A percentile compares a stretch with the other conserved stretches of the same genome.
Conservation (phyloP, 2,888 invertebrate genomes). For the Trissolcus brochymenae region DNA sequence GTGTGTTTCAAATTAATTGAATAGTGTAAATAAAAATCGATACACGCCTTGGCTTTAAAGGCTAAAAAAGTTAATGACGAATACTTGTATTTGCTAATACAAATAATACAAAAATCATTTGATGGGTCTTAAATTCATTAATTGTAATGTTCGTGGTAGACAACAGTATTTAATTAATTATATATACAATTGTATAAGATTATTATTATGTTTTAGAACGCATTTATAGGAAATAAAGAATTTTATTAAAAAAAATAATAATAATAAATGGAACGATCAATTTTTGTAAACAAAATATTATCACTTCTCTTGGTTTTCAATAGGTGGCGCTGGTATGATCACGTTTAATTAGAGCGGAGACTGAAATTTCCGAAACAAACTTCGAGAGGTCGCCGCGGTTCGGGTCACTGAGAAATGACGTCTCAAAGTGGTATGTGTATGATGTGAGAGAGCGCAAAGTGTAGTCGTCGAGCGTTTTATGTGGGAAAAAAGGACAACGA, state of each 20-base stretch:
- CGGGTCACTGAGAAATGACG: too few species aligned
- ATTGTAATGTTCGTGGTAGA: constrained; percentile 29
- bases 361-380: too few species aligned
- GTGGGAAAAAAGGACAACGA: not conserved
- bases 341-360: too few species aligned
- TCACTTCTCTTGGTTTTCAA: too few species aligned
- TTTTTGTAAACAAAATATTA: too few species aligned
- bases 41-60: not conserved
- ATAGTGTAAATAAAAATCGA: constrained; percentile 17
- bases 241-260: constrained; percentile 16
- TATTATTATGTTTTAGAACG: constrained; percentile 36
- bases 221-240: constrained; percentile 38
- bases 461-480: too few species aligned
- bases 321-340: too few species aligned
- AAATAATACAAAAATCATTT: constrained; percentile 26
- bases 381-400: too few species aligned
- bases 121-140: constrained; percentile 22
- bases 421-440: too few species aligned
- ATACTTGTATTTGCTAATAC: constrained; percentile 22
- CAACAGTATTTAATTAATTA: constrained; percentile 36
- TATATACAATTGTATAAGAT: constrained; percentile 33
- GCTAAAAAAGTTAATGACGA: not conserved
- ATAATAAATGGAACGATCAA: too few species aligned
- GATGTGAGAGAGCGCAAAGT: too few species aligned
- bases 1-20: constrained; percentile 15